Conservation (phyloP, 2,888 invertebrate genomes). For the Rutpela maculata region DNA sequence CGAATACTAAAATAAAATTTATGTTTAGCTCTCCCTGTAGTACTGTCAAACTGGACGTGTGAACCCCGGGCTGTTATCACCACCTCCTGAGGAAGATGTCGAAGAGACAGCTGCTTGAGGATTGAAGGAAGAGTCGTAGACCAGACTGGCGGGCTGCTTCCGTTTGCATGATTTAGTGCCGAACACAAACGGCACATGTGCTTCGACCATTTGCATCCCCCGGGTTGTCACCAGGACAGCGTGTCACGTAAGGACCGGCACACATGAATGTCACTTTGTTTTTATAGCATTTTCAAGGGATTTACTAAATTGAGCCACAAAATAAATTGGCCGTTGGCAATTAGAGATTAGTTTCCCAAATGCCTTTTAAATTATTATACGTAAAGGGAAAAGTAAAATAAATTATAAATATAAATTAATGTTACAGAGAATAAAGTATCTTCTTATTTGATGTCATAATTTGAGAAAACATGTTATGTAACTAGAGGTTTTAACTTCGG, state of each 20-base stretch:
- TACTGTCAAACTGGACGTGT: slow-evolving; percentile 31
- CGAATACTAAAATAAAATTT: background rate
- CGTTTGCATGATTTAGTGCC: slow-evolving; percentile 71
- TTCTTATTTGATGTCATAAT: too few relatives aligned
- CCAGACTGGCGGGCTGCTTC: slow-evolving; percentile 71
- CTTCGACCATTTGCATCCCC: slow-evolving; percentile 62
- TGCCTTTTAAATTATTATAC: background rate
- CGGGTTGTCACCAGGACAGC: slow-evolving; percentile 29
- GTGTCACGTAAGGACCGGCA: slow-evolving; percentile 20
- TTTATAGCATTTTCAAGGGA: slow-evolving; percentile 3
- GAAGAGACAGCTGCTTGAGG: slow-evolving; percentile 32
- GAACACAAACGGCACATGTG: slow-evolving; percentile 65
- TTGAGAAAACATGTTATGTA: too few relatives aligned
- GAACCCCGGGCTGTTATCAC: slow-evolving; percentile 37
- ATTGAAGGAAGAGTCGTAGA: slow-evolving; percentile 51
- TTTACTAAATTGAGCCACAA: slow-evolving; percentile 16
- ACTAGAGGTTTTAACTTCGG: too few relatives aligned
- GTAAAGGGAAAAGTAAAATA: background rate
- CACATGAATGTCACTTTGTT: slow-evolving; percentile 21
- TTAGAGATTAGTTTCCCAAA: background rate
- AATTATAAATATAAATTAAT: background rate
- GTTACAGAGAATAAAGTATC: background rate
- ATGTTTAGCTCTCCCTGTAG: background rate
- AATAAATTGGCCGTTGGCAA: slow-evolving; percentile 11
- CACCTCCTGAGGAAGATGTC: slow-evolving; percentile 39